A percentile compares a stretch with the other conserved stretches of the same genome.
Evolutionary conservation across 2,113 vertebrate species (phyloP).

Genomic region (Limnothrissa miodon): DNA sequence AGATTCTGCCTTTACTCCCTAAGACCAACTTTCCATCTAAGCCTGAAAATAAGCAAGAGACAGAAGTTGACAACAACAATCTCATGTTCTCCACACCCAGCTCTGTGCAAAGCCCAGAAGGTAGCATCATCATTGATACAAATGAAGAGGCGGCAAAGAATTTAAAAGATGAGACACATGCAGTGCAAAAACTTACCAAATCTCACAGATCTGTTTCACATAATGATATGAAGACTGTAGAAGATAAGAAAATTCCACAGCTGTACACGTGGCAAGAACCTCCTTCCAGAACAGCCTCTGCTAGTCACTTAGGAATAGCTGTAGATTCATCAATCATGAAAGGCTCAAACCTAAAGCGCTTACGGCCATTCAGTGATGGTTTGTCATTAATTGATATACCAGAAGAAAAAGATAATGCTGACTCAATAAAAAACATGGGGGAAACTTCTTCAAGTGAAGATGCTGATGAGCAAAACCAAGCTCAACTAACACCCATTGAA

Average conservation of each 20-base stretch:
- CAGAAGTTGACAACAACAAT: background rate
- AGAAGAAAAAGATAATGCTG: constrained; percentile 80
- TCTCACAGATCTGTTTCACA: constrained; percentile 56
- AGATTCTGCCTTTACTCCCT: background rate
- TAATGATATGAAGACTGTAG: constrained; percentile 48
- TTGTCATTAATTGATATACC: constrained; percentile 82
- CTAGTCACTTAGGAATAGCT: constrained; percentile 64
- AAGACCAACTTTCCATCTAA: background rate
- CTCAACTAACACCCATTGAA: constrained; percentile 23
- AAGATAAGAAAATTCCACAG: constrained; percentile 36
- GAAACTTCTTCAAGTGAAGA: constrained; percentile 57
- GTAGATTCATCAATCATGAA: constrained; percentile 68
- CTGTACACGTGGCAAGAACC: constrained; percentile 39
- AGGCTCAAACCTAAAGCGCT: constrained; percentile 71
- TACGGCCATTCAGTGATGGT: constrained; percentile 75
- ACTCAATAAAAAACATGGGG: constrained; percentile 74
- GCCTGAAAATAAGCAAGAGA: background rate
- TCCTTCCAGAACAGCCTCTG: constrained; percentile 70
- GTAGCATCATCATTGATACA: constrained; percentile 49
- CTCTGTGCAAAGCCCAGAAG: constrained; percentile 47
- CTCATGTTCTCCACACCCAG: background rate
- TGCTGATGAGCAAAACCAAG: constrained; percentile 49
- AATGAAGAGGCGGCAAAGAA: constrained; percentile 49
- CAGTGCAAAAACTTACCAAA: constrained; percentile 19
- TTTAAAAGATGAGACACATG: constrained; percentile 34